Evolutionary conservation across 2,113 vertebrate species (phyloP), one percentile per base, ranked within the genome.

Genomic region (Panthera leo): DNA sequence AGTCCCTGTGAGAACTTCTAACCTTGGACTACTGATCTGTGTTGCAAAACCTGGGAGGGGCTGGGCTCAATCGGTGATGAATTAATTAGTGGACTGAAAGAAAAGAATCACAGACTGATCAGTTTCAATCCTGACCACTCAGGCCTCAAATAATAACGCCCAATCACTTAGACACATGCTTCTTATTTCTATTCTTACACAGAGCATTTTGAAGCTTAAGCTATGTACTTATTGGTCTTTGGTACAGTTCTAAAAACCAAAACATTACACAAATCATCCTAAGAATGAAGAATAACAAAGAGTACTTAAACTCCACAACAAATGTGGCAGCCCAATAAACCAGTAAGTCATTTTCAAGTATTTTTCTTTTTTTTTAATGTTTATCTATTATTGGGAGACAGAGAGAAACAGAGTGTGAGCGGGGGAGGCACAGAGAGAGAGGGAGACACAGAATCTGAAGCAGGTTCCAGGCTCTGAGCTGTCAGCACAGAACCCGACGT

Each of bases 291-390:
- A 95, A 83, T 16, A 85, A 95, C 58, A 93, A 94, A 95, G 23
- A 42, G 5, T 75, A 89, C 39, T 95, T 84, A 68, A 96, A 90
- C 29, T 61, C 63, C 70, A 75, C 39, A 92, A 95, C 16, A 89
- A 95, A 96, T 21, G 9, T 36, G 65, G 76, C 85, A 55, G 61
- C 53, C 67, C 4, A 68, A 94, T 85, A 94, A 96, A 93, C 36
- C 63, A 94, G 48, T 71, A 27, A 73, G 91, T n/a, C 93, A 91
- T 55, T 94, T 97, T 76, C 79, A 91, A 96, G 73, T 93, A 63
- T 31, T 92, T 51, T 92, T 94, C 63, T 45, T 45, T 45, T 45
- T 42, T 45, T 45, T 45, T 9, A 45, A 45, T 45, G 45, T 45
- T 45, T 45, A 45, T 45, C 45, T 45, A 45, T 45, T 45, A 45